A percentile compares a stretch with the other conserved stretches of the same genome.
Conservation (phyloP, 2,888 invertebrate species). For the Masnerella sp. region DNA sequence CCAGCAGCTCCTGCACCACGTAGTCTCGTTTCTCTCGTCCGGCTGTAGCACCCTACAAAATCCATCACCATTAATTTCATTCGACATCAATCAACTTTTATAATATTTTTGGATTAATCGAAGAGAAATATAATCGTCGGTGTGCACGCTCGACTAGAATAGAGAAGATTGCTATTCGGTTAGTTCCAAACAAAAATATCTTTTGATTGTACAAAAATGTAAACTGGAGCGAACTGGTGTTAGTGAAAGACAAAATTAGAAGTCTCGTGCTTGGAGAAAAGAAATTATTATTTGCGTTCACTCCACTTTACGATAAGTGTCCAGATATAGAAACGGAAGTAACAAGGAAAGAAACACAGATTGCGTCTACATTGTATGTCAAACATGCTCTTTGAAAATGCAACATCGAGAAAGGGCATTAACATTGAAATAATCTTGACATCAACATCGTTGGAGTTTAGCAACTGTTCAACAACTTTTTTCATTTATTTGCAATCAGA, state of each 20-base stretch:
- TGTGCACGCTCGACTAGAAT: neutral
- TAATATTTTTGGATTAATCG: neutral
- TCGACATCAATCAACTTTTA: neutral
- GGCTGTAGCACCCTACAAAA: slow-evolving; percentile 67
- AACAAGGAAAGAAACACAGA: slow-evolving; percentile 32
- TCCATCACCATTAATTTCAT: neutral
- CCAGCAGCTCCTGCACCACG: slow-evolving; percentile 94
- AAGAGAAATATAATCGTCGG: no score
- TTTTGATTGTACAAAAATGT: neutral
- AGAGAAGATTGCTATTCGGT: neutral
- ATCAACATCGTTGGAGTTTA: slow-evolving; percentile 7
- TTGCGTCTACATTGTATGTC: slow-evolving; percentile 31
- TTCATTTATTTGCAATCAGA: no score
- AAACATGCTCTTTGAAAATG: slow-evolving; percentile 30
- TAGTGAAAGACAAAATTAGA: no score
- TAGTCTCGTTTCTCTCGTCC: slow-evolving; percentile 92
- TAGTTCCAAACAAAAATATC: neutral
- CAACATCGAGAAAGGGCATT: slow-evolving; percentile 37
- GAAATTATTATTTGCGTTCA: neutral
- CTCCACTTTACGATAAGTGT: slow-evolving; percentile 33
- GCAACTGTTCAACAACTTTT: slow-evolving; percentile 9
- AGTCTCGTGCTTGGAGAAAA: no score
- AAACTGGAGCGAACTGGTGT: neutral
- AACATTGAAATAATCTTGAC: neutral
- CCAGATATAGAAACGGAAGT: slow-evolving; percentile 29